Base-by-base conservation (phyloP, 2,888 invertebrate species). In the Heliconius aoede region DNA sequence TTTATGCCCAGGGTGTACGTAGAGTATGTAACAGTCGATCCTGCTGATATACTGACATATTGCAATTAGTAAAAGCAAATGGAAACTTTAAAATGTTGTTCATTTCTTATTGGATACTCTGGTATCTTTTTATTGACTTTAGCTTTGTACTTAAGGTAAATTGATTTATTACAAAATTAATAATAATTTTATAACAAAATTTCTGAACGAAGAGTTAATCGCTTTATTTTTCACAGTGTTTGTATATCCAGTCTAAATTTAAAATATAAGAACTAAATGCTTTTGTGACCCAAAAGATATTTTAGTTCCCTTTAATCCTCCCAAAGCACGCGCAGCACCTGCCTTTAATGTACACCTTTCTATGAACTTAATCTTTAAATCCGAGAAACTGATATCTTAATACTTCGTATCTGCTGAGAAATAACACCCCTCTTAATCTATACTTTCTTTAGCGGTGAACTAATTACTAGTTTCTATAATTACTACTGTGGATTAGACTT, bases 391-490 rank as follows among this genome's bases (percentile, higher is more conserved):
- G 76, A 79, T 79, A 79, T 80, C 80, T 80, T 75, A 79, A 80
- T 80, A 79, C 77, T 72, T 61, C 58, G 36, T 76, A 79, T 76
- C 76, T 72, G 74, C 67, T 73, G 68, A 69, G 76, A 71, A 75
- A 68, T 74, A 79, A 74, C 46, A 77, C 71, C 46, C 65, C 68
- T 64, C 65, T 61, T 65, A 79, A 46, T 55, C 36, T 36, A 28
- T 32, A 36, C 64, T 71, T 75, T 51, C 69, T 69, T 75, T 61
- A 69, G 61, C 69, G 61, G 68, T n/a, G 68, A 69, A 51, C 69
- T 76, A 80, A 80, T 79, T 76, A 77, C 79, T 68, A 32, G 69
- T 73, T 75, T 46, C 78, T 61, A 32, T 79, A 78, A 80, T 80
- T 75, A 78, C 69, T 76, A 76, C 18, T 40, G 36, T 24, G 76